phyloP scores from a whole-genome alignment of 2,113 vertebrate genomes.

The Isurus oxyrinchus region DNA sequence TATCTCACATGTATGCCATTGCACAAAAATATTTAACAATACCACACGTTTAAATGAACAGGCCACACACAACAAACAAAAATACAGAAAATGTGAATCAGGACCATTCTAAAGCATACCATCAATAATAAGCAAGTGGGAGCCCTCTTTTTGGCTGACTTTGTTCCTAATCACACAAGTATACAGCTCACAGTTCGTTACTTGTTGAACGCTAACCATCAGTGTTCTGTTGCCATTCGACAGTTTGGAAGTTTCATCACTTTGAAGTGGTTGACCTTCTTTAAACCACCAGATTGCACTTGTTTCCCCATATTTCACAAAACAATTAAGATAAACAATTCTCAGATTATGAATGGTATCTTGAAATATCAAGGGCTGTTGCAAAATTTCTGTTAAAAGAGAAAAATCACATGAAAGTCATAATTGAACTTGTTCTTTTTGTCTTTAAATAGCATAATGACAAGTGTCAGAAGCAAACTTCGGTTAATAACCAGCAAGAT shows the following conservation, averaged over 20 bases:
- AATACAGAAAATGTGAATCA: neutral
- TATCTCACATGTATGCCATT: neutral
- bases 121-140: neutral
- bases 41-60: neutral
- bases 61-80: neutral
- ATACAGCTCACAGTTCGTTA: neutral
- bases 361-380: neutral
- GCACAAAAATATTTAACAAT: neutral
- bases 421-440: neutral
- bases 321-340: neutral
- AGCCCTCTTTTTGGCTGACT: neutral
- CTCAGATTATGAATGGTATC: neutral
- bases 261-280: neutral
- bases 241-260: neutral
- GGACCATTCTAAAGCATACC: neutral
- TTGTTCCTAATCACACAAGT: neutral
- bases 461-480: neutral
- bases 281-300: neutral
- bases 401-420: neutral
- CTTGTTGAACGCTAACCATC: neutral
- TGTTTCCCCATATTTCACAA: neutral
- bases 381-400: neutral
- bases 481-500: neutral
- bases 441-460: neutral
- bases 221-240: neutral